Percentiles rank a stretch among this genome's conserved stretches.
phyloP scores from a whole-genome alignment of 2,113 vertebrate species.

The Phrynosoma platyrhinos region DNA sequence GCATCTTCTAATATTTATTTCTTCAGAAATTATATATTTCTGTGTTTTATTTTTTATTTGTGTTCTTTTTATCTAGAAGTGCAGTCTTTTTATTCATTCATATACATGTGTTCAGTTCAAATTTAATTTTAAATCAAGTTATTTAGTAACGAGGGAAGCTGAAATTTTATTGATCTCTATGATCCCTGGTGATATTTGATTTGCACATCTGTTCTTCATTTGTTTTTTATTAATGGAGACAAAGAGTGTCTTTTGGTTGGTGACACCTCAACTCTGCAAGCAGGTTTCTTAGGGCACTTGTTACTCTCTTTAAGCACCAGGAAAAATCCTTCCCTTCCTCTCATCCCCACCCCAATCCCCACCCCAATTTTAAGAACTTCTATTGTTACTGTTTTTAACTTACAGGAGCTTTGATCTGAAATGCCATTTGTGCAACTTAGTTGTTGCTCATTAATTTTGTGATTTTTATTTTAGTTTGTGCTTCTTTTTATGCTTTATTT shows the following conservation, averaged over 20 bases:
- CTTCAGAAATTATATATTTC: neutral
- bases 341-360: neutral
- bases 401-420: neutral
- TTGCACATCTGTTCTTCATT: neutral
- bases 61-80: neutral
- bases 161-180: neutral
- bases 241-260: neutral
- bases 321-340: neutral
- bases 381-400: neutral
- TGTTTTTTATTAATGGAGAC: too few relatives aligned
- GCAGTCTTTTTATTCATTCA: neutral
- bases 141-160: neutral
- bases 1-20: neutral
- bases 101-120: neutral
- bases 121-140: neutral
- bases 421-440: too few relatives aligned
- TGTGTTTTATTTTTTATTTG: neutral
- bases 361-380: neutral
- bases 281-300: neutral
- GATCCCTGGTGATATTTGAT: neutral
- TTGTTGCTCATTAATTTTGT: too few relatives aligned
- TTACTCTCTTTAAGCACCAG: neutral
- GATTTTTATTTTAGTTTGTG: too few relatives aligned
- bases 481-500: too few relatives aligned
- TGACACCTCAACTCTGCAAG: neutral